Percentiles rank a stretch among this genome's conserved stretches.
Evolutionary conservation across 2,113 vertebrate species (phyloP).

Genomic region (Hippolais icterina): DNA sequence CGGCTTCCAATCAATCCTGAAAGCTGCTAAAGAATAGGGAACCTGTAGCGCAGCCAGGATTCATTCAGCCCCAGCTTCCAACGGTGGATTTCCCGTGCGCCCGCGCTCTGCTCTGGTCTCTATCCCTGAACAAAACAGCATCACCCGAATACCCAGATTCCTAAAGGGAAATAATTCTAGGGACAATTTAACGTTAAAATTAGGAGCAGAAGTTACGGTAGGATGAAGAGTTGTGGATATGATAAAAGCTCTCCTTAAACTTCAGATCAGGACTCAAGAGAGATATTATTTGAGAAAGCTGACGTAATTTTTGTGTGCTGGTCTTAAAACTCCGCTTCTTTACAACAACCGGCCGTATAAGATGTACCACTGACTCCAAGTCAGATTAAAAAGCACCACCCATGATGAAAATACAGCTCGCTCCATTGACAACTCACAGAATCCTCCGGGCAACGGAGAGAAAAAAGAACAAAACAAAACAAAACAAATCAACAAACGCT

Average conservation of each 20-base stretch:
- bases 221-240: not conserved
- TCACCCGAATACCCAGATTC: not conserved
- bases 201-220: not conserved
- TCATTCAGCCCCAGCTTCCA: not conserved
- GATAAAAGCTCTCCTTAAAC: not conserved
- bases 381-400: not conserved
- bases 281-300: fast-evolving
- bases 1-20: conserved; percentile 58
- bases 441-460: not conserved
- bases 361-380: not conserved
- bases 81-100: not conserved
- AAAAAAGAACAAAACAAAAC: not conserved
- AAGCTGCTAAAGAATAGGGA: conserved; percentile 34
- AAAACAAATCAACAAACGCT: not conserved
- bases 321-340: not conserved
- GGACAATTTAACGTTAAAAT: not conserved
- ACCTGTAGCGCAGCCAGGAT: conserved; percentile 2
- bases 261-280: not conserved
- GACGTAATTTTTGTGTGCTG: not conserved
- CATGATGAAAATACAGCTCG: not conserved
- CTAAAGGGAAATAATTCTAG: not conserved
- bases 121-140: not conserved
- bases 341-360: not conserved
- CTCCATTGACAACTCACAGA: not conserved
- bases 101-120: not conserved